Conservation (phyloP, 37 sponge, comb jelly and placozoan species). For the Ephydatia muelleri region DNA sequence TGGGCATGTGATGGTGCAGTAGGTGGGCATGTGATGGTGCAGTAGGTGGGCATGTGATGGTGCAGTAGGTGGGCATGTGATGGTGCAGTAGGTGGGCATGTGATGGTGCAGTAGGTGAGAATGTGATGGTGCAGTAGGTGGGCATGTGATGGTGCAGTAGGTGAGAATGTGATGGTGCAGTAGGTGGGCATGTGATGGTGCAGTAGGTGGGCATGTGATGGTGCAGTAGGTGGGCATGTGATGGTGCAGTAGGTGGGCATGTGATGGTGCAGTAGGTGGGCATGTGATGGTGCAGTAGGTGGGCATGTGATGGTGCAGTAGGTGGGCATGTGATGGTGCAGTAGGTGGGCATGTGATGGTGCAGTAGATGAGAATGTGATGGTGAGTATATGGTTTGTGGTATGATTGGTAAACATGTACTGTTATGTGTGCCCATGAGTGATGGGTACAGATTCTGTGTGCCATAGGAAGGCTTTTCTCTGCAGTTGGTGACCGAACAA, state of each 20-base stretch:
- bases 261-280: no score
- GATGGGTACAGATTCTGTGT: neutral
- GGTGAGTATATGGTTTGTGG: no score
- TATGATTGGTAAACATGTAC: no score
- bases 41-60: neutral
- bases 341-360: no score
- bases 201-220: no score
- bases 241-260: neutral
- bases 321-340: neutral
- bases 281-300: neutral
- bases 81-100: no score
- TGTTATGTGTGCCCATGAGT: neutral
- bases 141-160: neutral
- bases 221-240: neutral
- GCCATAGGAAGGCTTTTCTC: neutral
- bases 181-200: neutral
- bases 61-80: neutral
- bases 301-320: no score
- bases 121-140: no score
- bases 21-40: no score
- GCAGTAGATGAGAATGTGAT: no score
- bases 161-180: no score
- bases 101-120: neutral
- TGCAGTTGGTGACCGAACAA: conserved; percentile 58
- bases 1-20: neutral